phyloP scores from a whole-genome alignment of 1,140 invertebrate species.

The Drosophila pachea region DNA sequence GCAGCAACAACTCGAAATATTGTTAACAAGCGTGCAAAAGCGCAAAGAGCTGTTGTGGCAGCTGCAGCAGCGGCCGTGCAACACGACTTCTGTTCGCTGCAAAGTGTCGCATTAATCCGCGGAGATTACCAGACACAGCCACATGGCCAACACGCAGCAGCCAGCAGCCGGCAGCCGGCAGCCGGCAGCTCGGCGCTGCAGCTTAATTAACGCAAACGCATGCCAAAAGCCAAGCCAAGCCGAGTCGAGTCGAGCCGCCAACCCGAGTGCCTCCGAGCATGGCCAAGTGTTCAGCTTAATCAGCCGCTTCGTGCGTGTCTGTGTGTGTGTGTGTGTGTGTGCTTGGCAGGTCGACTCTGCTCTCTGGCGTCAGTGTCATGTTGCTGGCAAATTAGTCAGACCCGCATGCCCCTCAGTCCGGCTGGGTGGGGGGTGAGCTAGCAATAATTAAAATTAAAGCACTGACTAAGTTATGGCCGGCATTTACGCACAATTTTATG shows the following conservation, averaged over 20 bases:
- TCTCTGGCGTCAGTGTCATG: constrained; percentile 57
- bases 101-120: constrained; percentile 71
- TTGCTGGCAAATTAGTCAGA: constrained; percentile 74
- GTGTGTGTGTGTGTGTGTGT: neutral
- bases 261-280: constrained; percentile 16
- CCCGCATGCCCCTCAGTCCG: constrained; percentile 2
- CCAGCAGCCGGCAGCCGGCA: constrained; percentile 39
- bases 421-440: constrained; percentile 14
- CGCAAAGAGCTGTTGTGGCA: constrained; percentile 34
- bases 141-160: constrained; percentile 50
- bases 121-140: constrained; percentile 65
- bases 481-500: constrained; percentile 31
- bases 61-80: constrained; percentile 11
- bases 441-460: constrained; percentile 75
- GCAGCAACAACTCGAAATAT: constrained; percentile 63
- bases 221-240: constrained; percentile 68
- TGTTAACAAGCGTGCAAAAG: constrained; percentile 74
- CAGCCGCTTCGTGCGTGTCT: constrained; percentile 40
- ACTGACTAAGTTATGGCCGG: constrained; percentile 61
- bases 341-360: constrained; percentile 2
- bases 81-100: constrained; percentile 61
- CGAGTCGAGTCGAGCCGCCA: constrained; percentile 19
- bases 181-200: constrained; percentile 37
- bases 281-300: constrained; percentile 70
- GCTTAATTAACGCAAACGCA: constrained; percentile 73